phyloP scores from a whole-genome alignment of 2,797 vertebrate genomes.

The Epinephelus awoara region DNA sequence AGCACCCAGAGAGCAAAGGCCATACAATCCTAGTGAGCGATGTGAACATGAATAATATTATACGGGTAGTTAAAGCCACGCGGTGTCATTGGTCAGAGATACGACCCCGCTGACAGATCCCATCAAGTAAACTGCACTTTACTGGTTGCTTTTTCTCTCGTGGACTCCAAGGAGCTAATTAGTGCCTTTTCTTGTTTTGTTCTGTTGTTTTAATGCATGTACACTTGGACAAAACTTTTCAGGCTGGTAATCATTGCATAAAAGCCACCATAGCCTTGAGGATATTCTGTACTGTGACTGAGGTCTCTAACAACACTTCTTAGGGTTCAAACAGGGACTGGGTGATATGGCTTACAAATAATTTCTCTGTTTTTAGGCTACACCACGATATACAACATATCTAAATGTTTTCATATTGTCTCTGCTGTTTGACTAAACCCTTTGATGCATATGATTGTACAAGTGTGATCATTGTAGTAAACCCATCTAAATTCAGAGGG shows the following conservation, averaged over 20 bases:
- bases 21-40: slow-evolving; percentile 10
- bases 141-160: slow-evolving; percentile 41
- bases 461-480: too few species aligned
- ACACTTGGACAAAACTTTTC: slow-evolving; percentile 28
- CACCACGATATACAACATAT: too few species aligned
- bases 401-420: too few species aligned
- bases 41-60: slow-evolving; percentile 58
- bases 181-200: slow-evolving; percentile 31
- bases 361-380: too few species aligned
- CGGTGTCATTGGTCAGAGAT: slow-evolving; percentile 42
- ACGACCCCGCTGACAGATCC: slow-evolving; percentile 39
- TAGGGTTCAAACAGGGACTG: slow-evolving; percentile 4
- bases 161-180: slow-evolving; percentile 58
- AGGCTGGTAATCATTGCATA: slow-evolving; percentile 22
- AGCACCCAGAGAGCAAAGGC: slow-evolving; percentile 33
- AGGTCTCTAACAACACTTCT: slow-evolving; percentile 7
- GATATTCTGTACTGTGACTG: slow-evolving; percentile 14
- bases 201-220: slow-evolving; percentile 19
- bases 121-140: slow-evolving; percentile 28
- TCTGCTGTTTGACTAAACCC: too few species aligned
- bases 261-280: slow-evolving; percentile 36
- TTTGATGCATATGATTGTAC: too few species aligned
- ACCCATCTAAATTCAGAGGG: too few species aligned
- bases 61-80: slow-evolving; percentile 46
- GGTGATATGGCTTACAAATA: too few species aligned